Evolutionary conservation across 2,113 vertebrate genomes (phyloP), one percentile per base, ranked within the genome.

Genomic region (Tragelaphus strepsiceros): DNA sequence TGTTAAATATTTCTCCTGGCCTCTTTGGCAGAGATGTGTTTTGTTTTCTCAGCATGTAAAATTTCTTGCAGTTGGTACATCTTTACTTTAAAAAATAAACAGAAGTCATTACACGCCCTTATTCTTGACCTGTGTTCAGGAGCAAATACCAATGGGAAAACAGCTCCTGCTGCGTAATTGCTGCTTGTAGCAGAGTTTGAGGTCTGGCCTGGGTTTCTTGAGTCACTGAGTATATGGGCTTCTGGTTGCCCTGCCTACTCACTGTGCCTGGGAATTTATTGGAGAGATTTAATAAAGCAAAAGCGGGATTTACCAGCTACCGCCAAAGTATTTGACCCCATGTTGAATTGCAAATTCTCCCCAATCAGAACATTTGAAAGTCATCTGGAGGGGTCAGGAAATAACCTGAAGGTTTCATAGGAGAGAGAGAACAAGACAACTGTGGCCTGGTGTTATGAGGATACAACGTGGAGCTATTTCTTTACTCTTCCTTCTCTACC

Each of bases 1-100:
- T 91, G n/a, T 80, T 94, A 53, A 97, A 77, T 94, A 59, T 96
- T 98, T 97, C 94, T 96, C 49, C 62, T 96, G 67, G 88, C 35
- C 91, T 93, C 87, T 87, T n/a, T 86, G 91, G 90, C n/a, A 96
- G 74, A 80, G 88, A 95, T 91, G 83, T 93, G 61, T 16, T 80
- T 58, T 88, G 93, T 91, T 67, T 94, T 53, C 56, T 43, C 95
- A 96, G 49, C 89, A 30, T 87, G 97, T 96, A 91, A 78, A 62
- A 85, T 95, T 82, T 49, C 67, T 88, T 96, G 35, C 62, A 84
- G 94, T 94, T 88, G 95, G 87, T 96, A n/a, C 67, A 15, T 97
- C 93, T 97, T 98, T 21, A 43, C 39, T 78, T 96, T 96, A 94
- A 64, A 94, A 95, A 77, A 84, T 12, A 92, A 91, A 97, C 92